Percentiles rank a stretch among this genome's conserved stretches.
These are phyloP conservation scores for Charanyca ferruginea DNA, from an alignment of 2,888 invertebrate species.

Conservation along the genomic window DNA sequence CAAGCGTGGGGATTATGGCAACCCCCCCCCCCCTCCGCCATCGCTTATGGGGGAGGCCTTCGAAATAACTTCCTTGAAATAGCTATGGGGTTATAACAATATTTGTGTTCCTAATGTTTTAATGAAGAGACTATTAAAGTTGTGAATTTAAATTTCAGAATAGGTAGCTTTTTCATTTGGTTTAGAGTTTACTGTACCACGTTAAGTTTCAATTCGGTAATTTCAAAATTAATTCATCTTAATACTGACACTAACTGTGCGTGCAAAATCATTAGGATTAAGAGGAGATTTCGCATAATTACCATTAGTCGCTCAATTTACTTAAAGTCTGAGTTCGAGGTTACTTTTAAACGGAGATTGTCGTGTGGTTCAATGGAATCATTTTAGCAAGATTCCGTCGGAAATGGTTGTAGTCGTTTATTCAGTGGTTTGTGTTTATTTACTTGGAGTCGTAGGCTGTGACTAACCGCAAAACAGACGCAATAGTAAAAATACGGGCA, in stretches of 20 bases:
- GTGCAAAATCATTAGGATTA: slow-evolving; percentile 48
- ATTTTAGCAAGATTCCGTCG: neutral
- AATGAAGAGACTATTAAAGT: too few relatives aligned
- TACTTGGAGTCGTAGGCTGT: too few relatives aligned
- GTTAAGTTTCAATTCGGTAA: slow-evolving; percentile 25
- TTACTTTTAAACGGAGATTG: slow-evolving; percentile 14
- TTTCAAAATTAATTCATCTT: slow-evolving; percentile 56
- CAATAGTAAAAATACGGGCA: too few relatives aligned
- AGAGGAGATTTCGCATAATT: slow-evolving; percentile 50
- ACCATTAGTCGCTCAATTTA: slow-evolving; percentile 43
- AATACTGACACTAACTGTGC: slow-evolving; percentile 30
- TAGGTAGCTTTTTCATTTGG: slow-evolving; percentile 2
- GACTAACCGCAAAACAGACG: too few relatives aligned
- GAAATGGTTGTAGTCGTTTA: neutral
- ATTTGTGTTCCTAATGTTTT: too few relatives aligned
- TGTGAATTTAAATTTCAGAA: too few relatives aligned
- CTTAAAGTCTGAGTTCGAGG: slow-evolving; percentile 27
- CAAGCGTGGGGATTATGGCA: too few relatives aligned
- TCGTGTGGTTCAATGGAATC: slow-evolving; percentile 5
- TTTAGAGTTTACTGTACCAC: slow-evolving; percentile 8
- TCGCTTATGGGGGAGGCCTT: too few relatives aligned
- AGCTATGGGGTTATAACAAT: too few relatives aligned
- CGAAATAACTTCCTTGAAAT: too few relatives aligned
- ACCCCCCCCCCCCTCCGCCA: too few relatives aligned
- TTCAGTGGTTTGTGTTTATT: too few relatives aligned